Base-by-base conservation (phyloP, 2,888 invertebrate genomes). In the Parascotia fuliginaria region DNA sequence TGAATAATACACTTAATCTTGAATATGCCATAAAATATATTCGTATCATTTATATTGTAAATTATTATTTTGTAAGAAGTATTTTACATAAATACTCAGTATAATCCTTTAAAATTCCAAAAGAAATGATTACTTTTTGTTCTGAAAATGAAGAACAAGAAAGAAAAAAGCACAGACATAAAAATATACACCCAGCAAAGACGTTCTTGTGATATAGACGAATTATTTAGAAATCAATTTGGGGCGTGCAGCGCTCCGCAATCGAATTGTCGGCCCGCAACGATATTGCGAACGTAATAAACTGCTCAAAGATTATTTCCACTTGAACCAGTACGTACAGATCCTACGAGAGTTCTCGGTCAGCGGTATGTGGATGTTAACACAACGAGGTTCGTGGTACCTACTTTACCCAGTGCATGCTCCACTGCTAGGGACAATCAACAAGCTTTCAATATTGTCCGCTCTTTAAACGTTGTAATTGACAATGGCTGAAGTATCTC, bases 281-380 rank as follows among this genome's bases (percentile, higher is more conserved):
- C 75, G 74, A 79, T 87, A 86, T 84, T 86, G 83, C 78, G 73
- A 82, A 81, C 79, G 78, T 82, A 85, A 85, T 85, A 85, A 85
- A 83, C 81, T 73, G 74, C 72, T 77, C 60, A 64, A 70, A 70
- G 77, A 80, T 82, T 81, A 82, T 78, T 84, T 84, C 76, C 82
- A 80, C 79, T 82, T 69, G 70, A 77, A 68, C 73, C 80, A 73
- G 77, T 79, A 81, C 74, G 68, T 65, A 65, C 50, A 57, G 48
- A 57, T 60, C 65, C 57, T 59, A 45, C 52, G 50, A 50, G 57
- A 49, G 55, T 65, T 62, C 51, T 50, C 55, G 41, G 42, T 46
- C 46, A 47, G 28, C 16, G 51, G 46, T 51, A 50, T 58, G 56
- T 53, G 48, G 44, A 50, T 56, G 65, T 60, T 64, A 66, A 55